A percentile compares a stretch with the other conserved stretches of the same genome.
Evolutionary conservation across 2,797 vertebrate species (phyloP).

Genomic region (Diplodus puntazzo): DNA sequence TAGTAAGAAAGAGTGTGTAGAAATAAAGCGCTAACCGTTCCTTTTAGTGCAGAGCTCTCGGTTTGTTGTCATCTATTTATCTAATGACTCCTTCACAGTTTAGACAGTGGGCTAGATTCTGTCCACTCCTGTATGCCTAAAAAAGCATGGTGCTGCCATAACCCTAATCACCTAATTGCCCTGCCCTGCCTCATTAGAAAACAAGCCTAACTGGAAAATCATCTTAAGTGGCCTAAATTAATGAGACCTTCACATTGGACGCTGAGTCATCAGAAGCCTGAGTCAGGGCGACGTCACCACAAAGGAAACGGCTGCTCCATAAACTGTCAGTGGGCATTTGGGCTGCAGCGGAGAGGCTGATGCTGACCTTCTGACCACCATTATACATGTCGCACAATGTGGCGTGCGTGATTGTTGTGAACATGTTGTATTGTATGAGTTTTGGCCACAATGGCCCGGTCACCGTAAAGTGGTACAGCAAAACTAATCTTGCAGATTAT

Average conservation of each 20-base stretch:
- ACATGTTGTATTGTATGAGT: not conserved
- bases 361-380: slow-evolving; percentile 57
- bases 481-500: not conserved
- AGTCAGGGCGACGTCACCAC: slow-evolving; percentile 71
- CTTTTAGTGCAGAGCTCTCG: slow-evolving; percentile 48
- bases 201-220: slow-evolving; percentile 84
- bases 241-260: slow-evolving; percentile 74
- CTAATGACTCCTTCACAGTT: slow-evolving; percentile 81
- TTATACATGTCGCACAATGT: slow-evolving; percentile 27
- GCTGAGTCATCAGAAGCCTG: slow-evolving; percentile 78
- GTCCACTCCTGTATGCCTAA: slow-evolving; percentile 76
- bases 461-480: not conserved
- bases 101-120: slow-evolving; percentile 75
- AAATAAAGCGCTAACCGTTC: slow-evolving; percentile 48
- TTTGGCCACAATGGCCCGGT: not conserved
- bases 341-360: slow-evolving; percentile 56
- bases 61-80: slow-evolving; percentile 83
- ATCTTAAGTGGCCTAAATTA: slow-evolving; percentile 83
- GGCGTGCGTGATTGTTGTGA: slow-evolving; percentile 17
- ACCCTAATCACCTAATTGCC: slow-evolving; percentile 82
- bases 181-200: slow-evolving; percentile 85
- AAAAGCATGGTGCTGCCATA: slow-evolving; percentile 80
- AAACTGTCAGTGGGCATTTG: slow-evolving; percentile 69
- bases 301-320: slow-evolving; percentile 67
- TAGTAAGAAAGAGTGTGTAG: slow-evolving; percentile 11